Evolutionary conservation across 2,113 vertebrate genomes (phyloP).

Genomic region (Mesitornis unicolor): DNA sequence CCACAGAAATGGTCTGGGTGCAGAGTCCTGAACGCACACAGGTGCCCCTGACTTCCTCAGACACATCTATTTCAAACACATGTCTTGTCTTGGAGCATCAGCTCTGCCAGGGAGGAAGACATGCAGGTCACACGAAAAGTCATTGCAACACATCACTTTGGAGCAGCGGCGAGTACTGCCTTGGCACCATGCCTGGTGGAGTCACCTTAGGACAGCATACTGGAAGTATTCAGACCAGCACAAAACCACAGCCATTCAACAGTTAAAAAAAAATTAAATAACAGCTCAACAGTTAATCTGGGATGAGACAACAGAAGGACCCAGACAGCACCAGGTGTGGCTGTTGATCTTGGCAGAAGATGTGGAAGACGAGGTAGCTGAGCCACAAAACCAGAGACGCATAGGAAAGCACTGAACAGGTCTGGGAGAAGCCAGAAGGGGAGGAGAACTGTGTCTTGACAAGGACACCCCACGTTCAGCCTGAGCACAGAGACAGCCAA

Average conservation of each 20-base stretch:
- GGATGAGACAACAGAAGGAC: background rate
- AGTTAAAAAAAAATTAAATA: background rate
- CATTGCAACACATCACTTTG: too few relatives aligned
- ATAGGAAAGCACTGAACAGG: background rate
- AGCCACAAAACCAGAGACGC: background rate
- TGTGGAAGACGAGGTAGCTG: background rate
- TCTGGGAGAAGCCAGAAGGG: background rate
- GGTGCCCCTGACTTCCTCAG: background rate
- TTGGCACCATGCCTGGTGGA: background rate
- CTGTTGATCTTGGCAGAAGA: background rate
- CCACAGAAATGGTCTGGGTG: background rate
- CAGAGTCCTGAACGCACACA: background rate
- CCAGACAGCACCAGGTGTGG: background rate
- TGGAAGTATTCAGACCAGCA: background rate
- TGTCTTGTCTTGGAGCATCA: background rate
- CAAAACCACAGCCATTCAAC: background rate
- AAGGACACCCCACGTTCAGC: background rate
- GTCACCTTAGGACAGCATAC: background rate
- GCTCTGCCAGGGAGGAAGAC: background rate
- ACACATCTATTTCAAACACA: fast-evolving
- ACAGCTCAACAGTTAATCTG: background rate
- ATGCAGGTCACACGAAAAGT: background rate
- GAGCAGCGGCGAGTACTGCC: background rate
- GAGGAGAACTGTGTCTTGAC: background rate
- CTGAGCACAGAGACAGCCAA: background rate